Percentiles rank a stretch among this genome's conserved stretches.
These are phyloP conservation scores for Pelecanoides urinatrix DNA, from an alignment of 2,113 vertebrate species.

Conservation along the genomic window DNA sequence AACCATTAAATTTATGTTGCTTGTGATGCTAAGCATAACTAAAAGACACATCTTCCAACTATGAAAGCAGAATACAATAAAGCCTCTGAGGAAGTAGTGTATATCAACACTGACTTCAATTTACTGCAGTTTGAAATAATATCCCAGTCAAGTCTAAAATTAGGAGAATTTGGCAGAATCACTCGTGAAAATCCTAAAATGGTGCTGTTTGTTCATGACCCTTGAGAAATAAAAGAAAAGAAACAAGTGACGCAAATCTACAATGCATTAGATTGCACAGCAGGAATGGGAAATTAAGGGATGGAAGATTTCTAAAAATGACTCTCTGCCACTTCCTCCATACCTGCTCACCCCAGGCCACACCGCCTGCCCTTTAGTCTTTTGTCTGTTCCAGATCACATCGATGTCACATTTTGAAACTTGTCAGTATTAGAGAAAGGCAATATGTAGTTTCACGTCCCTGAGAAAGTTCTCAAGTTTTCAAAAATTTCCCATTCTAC, in stretches of 20 bases:
- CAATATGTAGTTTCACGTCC: neutral
- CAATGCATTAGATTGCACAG: neutral
- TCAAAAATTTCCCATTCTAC: neutral
- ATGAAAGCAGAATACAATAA: neutral
- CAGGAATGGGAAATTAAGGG: neutral
- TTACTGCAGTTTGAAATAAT: constrained; percentile 2
- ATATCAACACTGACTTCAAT: neutral
- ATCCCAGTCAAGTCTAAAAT: neutral
- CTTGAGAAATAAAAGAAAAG: neutral
- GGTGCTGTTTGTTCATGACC: neutral
- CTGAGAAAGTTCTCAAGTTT: neutral
- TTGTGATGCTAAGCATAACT: neutral
- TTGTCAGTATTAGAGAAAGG: neutral
- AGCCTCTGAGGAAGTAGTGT: neutral
- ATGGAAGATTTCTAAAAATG: neutral
- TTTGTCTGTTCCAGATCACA: neutral
- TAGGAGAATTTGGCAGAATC: neutral
- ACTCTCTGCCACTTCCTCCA: neutral
- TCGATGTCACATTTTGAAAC: neutral
- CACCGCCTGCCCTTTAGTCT: neutral
- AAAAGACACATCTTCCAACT: neutral
- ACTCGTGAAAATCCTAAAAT: neutral
- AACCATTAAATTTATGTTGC: neutral
- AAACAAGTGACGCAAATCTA: neutral
- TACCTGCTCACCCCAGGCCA: neutral